Evolutionary conservation across 2,113 vertebrate genomes (phyloP).

Genomic region (Arvicanthis niloticus): DNA sequence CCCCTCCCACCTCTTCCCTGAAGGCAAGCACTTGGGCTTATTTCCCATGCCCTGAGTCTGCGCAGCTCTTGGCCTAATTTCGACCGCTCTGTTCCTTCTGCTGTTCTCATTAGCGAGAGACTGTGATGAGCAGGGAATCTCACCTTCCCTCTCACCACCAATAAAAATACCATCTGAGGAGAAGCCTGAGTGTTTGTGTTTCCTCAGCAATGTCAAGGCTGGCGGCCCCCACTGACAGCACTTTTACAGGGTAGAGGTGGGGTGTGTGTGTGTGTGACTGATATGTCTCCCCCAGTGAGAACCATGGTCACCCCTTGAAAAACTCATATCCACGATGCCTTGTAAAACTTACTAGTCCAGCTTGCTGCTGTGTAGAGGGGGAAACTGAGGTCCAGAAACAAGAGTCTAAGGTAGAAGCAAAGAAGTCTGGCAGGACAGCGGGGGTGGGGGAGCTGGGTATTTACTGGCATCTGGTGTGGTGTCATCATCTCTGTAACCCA

Average conservation of each 20-base stretch:
- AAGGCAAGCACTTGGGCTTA: not conserved
- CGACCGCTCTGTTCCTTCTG: not conserved
- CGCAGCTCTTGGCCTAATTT: slow-evolving; percentile 46
- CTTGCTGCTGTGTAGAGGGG: not conserved
- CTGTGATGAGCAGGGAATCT: slow-evolving; percentile 59
- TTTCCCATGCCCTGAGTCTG: not conserved
- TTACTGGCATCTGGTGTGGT: not conserved
- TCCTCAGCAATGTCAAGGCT: not conserved
- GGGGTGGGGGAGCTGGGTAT: not conserved
- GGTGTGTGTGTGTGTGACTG: not conserved
- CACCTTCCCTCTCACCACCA: slow-evolving; percentile 53
- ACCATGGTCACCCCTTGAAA: not conserved
- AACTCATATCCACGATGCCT: not conserved
- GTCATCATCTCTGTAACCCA: not conserved
- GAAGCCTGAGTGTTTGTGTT: not conserved
- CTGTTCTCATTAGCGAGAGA: slow-evolving; percentile 41
- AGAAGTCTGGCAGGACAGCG: not conserved
- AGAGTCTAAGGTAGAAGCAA: not conserved
- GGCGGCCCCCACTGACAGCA: not conserved
- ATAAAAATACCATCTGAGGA: slow-evolving; percentile 52
- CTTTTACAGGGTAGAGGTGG: not conserved
- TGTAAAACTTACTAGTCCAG: not conserved
- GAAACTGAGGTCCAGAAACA: not conserved
- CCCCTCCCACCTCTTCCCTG: not conserved
- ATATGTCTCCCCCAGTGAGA: not conserved